Evolutionary conservation across 2,888 invertebrate species (phyloP).

Genomic region (Ochropacha duplaris): DNA sequence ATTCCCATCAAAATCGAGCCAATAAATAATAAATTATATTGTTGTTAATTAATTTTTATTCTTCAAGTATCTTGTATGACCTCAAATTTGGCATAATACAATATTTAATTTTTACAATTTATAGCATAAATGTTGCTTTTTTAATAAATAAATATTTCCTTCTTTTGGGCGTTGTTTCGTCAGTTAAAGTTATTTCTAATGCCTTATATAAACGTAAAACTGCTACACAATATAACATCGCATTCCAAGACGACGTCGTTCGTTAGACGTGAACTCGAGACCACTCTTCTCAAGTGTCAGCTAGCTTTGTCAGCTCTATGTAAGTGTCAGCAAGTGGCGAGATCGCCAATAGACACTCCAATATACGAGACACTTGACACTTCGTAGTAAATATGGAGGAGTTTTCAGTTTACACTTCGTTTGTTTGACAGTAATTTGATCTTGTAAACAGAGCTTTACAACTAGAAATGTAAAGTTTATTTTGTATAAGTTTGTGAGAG

Average conservation of each 20-base stretch:
- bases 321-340: constrained; percentile 11
- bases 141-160: too few species aligned
- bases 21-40: too few species aligned
- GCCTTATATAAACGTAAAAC: background rate
- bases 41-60: too few species aligned
- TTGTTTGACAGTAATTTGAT: background rate
- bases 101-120: too few species aligned
- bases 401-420: constrained; percentile 12
- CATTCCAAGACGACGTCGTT: constrained; percentile 17
- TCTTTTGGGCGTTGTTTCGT: too few species aligned
- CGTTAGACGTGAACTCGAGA: constrained; percentile 23
- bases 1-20: too few species aligned
- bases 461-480: background rate
- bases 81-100: too few species aligned
- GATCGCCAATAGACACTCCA: constrained; percentile 14
- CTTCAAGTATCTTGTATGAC: too few species aligned
- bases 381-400: constrained; percentile 22
- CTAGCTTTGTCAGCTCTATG: constrained; percentile 40
- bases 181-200: too few species aligned
- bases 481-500: background rate
- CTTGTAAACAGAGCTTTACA: background rate
- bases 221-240: too few species aligned
- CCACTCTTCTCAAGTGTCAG: constrained; percentile 25
- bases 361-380: constrained; percentile 25
- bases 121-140: too few species aligned